Conservation (phyloP, 2,113 vertebrate species). For the Megalops atlanticus region DNA sequence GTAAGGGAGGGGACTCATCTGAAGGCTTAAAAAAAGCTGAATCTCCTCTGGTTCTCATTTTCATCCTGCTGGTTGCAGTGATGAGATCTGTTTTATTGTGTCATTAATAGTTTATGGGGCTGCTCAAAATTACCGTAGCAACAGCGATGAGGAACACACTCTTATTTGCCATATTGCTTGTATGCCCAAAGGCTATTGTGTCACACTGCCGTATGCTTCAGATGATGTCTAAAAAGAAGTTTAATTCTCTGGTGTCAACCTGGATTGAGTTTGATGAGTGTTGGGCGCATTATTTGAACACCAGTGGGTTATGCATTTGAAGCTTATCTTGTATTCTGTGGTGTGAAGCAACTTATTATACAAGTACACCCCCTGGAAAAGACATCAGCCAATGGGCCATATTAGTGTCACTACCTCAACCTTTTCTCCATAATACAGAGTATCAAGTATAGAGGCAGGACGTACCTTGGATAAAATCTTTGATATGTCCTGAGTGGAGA, state of each 20-base stretch:
- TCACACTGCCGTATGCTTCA: conserved; percentile 50
- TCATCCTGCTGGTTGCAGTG: conserved; percentile 14
- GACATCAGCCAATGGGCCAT: conserved; percentile 35
- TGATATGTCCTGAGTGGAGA: too few species aligned
- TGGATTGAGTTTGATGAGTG: conserved; percentile 52
- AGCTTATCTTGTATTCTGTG: conserved; percentile 48
- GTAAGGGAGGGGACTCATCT: conserved; percentile 14
- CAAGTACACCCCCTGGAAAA: conserved; percentile 44
- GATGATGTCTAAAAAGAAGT: conserved; percentile 45
- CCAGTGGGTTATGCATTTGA: conserved; percentile 51
- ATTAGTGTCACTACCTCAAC: conserved; percentile 38
- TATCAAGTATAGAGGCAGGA: conserved; percentile 29
- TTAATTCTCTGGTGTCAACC: conserved; percentile 54
- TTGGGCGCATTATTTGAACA: conserved; percentile 51
- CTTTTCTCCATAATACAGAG: conserved; percentile 31
- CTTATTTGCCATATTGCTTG: conserved; percentile 39
- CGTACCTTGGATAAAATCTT: conserved; percentile 23
- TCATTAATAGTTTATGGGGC: conserved; percentile 25
- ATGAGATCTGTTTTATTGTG: conserved; percentile 20
- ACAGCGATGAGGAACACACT: conserved; percentile 36
- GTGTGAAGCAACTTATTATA: conserved; percentile 58
- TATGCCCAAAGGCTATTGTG: conserved; percentile 36
- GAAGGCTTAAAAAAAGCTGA: conserved; percentile 6
- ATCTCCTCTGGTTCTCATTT: conserved; percentile 4
- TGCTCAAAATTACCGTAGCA: conserved; percentile 45